Evolutionary conservation across 2,113 vertebrate species (phyloP).

Genomic region (Petaurus breviceps): DNA sequence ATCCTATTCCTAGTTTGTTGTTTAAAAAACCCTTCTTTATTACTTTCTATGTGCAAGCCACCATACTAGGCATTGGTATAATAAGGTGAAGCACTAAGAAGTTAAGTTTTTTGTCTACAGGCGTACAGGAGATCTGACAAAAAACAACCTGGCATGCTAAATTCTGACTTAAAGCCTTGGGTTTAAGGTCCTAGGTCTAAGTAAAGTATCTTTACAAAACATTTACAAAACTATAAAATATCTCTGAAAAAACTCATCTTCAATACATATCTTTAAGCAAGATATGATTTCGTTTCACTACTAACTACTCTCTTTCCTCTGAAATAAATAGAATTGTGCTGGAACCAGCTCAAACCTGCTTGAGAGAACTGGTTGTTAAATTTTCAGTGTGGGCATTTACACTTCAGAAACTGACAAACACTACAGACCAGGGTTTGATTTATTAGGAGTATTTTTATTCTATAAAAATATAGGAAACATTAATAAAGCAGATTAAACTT

Average conservation of each 20-base stretch:
- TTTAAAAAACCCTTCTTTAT: neutral
- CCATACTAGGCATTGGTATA: neutral
- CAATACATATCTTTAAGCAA: slow-evolving; percentile 14
- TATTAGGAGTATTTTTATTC: neutral
- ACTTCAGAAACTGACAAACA: neutral
- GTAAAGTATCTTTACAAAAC: neutral
- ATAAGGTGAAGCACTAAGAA: slow-evolving; percentile 17
- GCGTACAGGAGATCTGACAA: neutral
- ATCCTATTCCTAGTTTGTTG: neutral
- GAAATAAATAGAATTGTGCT: too few relatives aligned
- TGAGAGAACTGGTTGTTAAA: neutral
- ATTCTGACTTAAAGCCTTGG: neutral
- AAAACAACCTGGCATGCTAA: neutral
- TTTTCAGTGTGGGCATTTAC: neutral
- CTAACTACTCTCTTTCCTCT: neutral
- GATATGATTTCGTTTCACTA: neutral
- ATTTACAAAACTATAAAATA: neutral
- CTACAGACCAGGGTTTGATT: neutral
- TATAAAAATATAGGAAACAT: neutral
- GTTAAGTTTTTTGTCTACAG: neutral
- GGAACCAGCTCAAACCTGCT: neutral
- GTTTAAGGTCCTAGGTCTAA: neutral
- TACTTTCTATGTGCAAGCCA: neutral
- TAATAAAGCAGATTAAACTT: neutral
- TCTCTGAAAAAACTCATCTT: neutral